Base-by-base conservation (phyloP, 2,888 invertebrate genomes). In the Unio pictorum region DNA sequence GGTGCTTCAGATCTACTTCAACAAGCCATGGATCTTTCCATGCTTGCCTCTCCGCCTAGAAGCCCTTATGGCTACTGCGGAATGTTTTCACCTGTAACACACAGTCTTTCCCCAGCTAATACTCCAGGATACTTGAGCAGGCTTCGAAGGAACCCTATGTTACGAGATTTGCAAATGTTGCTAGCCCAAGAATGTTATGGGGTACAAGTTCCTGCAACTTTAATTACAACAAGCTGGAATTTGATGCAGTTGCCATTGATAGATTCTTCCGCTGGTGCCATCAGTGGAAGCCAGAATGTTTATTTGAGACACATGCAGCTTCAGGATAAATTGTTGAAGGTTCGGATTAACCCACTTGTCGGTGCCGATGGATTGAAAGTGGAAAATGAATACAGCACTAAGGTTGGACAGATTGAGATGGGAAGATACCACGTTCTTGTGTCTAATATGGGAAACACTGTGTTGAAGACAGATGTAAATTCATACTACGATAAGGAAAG, bases 141-240 rank as follows among this genome's bases (percentile, higher is more conserved):
- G 34, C 76, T 84, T 20, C 80, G 81, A 66, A 80, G 74, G 58
- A 82, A 84, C 68, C 83, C 84, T 20, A 81, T 84, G 78, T 84
- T 84, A 67, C 64, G 74, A 11, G 84, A 84, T 34, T 68, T 84
- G n/a, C 81, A 82, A 67, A 73, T 74, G 45, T 64, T 82, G 1
- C 78, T 83, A 0, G 68, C 77, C 34, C 79, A 82, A 61, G 84
- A 84, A 74, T 83, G 81, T 67, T 66, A 74, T 28, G 78, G 81
- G 72, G 78, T 81, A 73, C 78, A 81, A 69, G 83, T 82, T 17
- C 84, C 83, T 5, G 80, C 82, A 0, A 84, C 79, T 64, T 77
- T 85, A 6, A 80, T 85, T 62, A 82, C 82, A 30, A 78, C 80
- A 57, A 75, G 78, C 66, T 81, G 78, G 73, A 79, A 78, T 64